Base-by-base conservation (phyloP, 2,888 invertebrate species). In the Ophraella communa region DNA sequence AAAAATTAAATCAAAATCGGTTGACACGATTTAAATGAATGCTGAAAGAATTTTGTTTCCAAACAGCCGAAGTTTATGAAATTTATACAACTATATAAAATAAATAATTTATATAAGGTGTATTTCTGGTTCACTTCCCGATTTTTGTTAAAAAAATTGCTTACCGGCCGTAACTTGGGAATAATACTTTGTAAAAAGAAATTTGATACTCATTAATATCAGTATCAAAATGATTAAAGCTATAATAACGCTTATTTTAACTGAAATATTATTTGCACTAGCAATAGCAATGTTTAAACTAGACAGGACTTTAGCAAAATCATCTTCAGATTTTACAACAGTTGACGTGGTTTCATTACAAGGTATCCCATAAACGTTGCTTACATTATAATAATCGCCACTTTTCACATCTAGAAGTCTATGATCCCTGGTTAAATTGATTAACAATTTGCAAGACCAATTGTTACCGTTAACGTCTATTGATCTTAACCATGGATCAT, bases 281-380 rank as follows among this genome's bases (percentile, higher is more conserved):
- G 11, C 33, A 24, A 18, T 45, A 10, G 54, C 51, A 8, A 18
- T 35, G 58, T 63, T 63, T n/a, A 30, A 7, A 14, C 55, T 51
- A 17, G 30, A 21, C 4, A 35, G 21, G 27, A 64, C 39, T 17
- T 64, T 51, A 11, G 51, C 20, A 20, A 27, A 17, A 53, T n/a
- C 33, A 33, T 52, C 27, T 18, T 51, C 35, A 20, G 27, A 14
- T 17, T 62, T 33, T 49, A 18, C 35, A 5, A 35, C 23, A 11
- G 4, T 10, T n/a, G 58, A 45, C 4, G 27, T 27, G 7, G 17
- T 57, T 20, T 64, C 61, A 20, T 27, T 57, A 55, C 68, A 68
- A 51, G 65, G 61, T 44, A 68, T 55, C 7, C 68, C 68, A 18
- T 58, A 62, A 20, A 68, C 57, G 30, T 68, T 68, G 39, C 65